phyloP scores from a whole-genome alignment of 2,797 vertebrate species.

The Furcifer pardalis region DNA sequence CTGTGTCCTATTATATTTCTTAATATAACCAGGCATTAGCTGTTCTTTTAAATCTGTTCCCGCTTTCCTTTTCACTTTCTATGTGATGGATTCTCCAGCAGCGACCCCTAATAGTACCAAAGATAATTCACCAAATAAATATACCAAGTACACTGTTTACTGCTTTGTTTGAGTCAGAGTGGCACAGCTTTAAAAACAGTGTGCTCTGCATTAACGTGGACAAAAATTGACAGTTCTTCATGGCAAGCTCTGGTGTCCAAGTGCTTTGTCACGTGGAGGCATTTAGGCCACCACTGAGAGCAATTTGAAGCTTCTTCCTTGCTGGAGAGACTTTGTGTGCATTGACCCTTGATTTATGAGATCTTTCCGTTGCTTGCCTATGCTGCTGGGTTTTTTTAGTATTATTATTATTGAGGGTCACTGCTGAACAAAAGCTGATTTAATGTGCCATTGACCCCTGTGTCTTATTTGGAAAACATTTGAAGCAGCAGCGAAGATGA shows the following conservation, averaged over 20 bases:
- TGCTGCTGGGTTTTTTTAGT: background rate
- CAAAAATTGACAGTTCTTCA: background rate
- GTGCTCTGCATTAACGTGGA: background rate
- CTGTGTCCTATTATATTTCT: background rate
- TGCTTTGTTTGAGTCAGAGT: background rate
- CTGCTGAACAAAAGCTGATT: slow-evolving; percentile 6
- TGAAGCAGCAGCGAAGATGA: background rate
- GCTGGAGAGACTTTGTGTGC: background rate
- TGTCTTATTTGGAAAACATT: background rate
- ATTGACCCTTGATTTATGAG: slow-evolving; percentile 2
- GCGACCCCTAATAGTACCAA: background rate
- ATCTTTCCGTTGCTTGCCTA: background rate
- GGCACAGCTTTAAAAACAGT: background rate
- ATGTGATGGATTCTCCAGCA: background rate
- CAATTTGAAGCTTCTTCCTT: background rate
- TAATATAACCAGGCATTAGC: background rate
- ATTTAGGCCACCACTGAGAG: background rate
- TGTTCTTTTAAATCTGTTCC: background rate
- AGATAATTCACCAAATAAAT: background rate
- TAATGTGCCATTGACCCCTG: background rate
- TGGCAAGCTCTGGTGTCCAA: background rate
- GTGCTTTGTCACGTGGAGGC: background rate
- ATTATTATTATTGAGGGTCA: background rate
- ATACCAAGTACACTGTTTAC: too few species aligned
- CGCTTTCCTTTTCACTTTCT: background rate